Base-by-base conservation (phyloP, 2,797 vertebrate species). In the Fratercula arctica region DNA sequence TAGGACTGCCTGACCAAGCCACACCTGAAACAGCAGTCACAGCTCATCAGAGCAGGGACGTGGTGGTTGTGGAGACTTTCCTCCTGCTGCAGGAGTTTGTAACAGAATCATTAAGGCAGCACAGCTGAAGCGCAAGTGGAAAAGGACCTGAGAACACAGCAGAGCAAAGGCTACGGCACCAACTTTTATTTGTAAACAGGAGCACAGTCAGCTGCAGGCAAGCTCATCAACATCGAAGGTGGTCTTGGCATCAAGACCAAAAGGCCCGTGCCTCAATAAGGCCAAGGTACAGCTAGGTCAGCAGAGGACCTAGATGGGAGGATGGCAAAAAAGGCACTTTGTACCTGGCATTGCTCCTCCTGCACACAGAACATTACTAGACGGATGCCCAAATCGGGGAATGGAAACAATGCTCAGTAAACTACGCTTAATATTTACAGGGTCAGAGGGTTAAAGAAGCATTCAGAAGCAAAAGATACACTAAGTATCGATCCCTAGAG, bases 351-450 rank as follows among this genome's bases (percentile, higher is more conserved):
- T 45, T 1, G 0, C 19, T 60, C 5, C n/a, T 77, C 31, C 63
- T 78, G 61, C 37, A 64, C 28, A 16, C 39, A 16, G 24, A 21
- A 17, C 0, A 0, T 26, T 29, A 13, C 11, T 16, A n/a, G 3
- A 12, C 39, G 21, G 7, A 37, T 29, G 21, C 12, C 7, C 8
- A 39, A 43, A 60, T 10, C 3, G 2, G 41, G n/a, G 69, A 77
- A 81, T 1, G 3, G 41, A 59, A 93, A n/a, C 21, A 39, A 39
- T 5, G 18, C 10, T 2, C 3, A 37, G 31, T 9, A 78, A 84
- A 23, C 24, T 14, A 7, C 6, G 11, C 13, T 79, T 45, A 20
- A 17, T 43, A 67, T 39, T 66, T 57, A 48, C 45, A 33, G 37
- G 23, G 11, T 48, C 53, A 85, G 43, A 54, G 57, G 19, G 26